A percentile compares a stretch with the other conserved stretches of the same genome.
Conservation (phyloP, 2,797 vertebrate genomes). For the Poecilia gillii region DNA sequence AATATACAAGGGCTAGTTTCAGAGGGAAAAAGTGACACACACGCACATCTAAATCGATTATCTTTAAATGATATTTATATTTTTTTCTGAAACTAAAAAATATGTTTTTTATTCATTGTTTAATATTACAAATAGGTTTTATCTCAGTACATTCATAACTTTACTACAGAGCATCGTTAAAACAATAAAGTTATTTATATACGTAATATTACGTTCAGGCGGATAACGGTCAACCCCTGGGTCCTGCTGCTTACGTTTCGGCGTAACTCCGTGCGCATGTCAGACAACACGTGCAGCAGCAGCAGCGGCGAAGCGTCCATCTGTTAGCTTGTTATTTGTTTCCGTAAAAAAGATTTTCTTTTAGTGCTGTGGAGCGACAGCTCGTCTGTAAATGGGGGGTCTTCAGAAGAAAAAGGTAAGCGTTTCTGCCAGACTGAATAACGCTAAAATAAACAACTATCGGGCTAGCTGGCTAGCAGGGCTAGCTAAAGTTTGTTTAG, state of each 20-base stretch:
- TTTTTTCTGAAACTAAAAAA: too few species aligned
- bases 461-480: constrained; percentile 19
- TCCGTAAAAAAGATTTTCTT: background rate
- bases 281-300: constrained; percentile 67
- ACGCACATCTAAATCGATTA: too few species aligned
- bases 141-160: background rate
- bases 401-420: constrained; percentile 84
- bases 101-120: too few species aligned
- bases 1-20: background rate
- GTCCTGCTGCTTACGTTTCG: constrained; percentile 46
- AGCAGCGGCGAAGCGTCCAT: background rate
- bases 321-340: background rate
- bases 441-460: background rate
- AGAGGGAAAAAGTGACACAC: background rate
- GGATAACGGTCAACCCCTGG: constrained; percentile 6
- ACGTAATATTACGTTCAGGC: constrained; percentile 56
- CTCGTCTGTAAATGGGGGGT: constrained; percentile 75
- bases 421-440: background rate
- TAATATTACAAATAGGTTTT: too few species aligned
- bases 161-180: background rate
- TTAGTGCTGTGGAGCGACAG: background rate
- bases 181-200: too few species aligned
- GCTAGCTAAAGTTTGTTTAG: constrained; percentile 51
- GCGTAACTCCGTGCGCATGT: constrained; percentile 45
- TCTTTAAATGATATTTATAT: too few species aligned